Conservation (phyloP, 2,797 vertebrate genomes). For the Scyliorhinus canicula region DNA sequence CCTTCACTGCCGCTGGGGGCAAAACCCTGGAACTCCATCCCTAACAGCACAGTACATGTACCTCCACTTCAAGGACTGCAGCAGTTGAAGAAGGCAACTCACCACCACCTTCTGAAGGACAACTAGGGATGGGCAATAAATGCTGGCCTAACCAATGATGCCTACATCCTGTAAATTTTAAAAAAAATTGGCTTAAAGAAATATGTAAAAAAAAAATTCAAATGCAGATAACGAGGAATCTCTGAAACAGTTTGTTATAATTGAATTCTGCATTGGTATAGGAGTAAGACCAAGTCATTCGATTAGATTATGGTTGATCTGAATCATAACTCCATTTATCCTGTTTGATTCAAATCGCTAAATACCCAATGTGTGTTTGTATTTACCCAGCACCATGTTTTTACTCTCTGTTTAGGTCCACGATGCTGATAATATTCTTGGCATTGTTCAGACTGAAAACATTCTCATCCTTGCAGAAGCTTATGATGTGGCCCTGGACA, state of each 20-base stretch:
- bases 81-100: too few species aligned
- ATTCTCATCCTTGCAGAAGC: conserved; percentile 73
- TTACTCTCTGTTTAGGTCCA: conserved; percentile 61
- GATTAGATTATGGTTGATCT: not conserved
- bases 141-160: too few species aligned
- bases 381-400: not conserved
- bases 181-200: too few species aligned
- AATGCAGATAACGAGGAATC: not conserved
- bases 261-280: not conserved
- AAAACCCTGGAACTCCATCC: too few species aligned
- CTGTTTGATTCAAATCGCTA: not conserved
- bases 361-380: not conserved
- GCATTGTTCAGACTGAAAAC: conserved; percentile 71
- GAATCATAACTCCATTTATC: not conserved
- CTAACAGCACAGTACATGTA: too few species aligned
- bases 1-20: too few species aligned
- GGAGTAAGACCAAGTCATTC: not conserved
- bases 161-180: too few species aligned
- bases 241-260: not conserved
- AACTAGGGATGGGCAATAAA: too few species aligned
- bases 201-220: not conserved
- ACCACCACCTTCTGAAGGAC: too few species aligned
- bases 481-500: conserved; percentile 71
- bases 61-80: too few species aligned
- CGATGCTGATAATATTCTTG: conserved; percentile 72